phyloP scores from a whole-genome alignment of 2,113 vertebrate genomes.

The Anoura caudifer region DNA sequence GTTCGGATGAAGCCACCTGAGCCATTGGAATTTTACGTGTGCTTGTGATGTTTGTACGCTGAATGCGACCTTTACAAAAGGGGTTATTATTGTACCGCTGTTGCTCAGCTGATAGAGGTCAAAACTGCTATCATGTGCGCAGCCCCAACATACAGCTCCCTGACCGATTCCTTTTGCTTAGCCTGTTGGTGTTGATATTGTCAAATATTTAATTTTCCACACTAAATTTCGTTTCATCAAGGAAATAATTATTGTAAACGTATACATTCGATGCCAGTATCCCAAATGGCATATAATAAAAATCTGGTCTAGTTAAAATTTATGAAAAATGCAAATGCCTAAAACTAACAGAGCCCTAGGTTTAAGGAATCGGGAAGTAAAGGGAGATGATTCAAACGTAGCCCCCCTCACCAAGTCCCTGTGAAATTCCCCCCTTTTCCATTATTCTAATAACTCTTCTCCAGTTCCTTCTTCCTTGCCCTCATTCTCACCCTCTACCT shows the following conservation, averaged over 20 bases:
- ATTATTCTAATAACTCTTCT: background rate
- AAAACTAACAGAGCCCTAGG: background rate
- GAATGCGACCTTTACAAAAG: background rate
- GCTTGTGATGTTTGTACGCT: background rate
- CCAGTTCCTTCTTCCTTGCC: background rate
- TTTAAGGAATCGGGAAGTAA: background rate
- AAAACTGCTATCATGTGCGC: background rate
- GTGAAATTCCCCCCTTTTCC: background rate
- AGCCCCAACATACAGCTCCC: background rate
- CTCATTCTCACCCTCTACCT: background rate
- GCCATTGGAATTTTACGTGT: background rate
- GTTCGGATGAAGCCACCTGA: constrained; percentile 51
- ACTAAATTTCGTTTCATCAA: background rate
- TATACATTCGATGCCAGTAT: background rate
- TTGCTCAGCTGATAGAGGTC: background rate
- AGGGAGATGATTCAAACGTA: background rate
- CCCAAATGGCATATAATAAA: background rate
- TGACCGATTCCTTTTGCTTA: background rate
- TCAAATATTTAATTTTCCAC: constrained; percentile 16
- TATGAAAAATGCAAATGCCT: background rate
- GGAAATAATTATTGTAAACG: background rate
- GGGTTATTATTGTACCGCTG: background rate
- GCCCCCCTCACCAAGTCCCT: accelerated
- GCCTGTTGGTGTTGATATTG: background rate
- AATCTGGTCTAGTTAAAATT: background rate